A percentile compares a stretch with the other conserved stretches of the same genome.
These are phyloP conservation scores for Hydroisotoma schaefferi DNA, from an alignment of 2,888 invertebrate species.

Conservation along the genomic window DNA sequence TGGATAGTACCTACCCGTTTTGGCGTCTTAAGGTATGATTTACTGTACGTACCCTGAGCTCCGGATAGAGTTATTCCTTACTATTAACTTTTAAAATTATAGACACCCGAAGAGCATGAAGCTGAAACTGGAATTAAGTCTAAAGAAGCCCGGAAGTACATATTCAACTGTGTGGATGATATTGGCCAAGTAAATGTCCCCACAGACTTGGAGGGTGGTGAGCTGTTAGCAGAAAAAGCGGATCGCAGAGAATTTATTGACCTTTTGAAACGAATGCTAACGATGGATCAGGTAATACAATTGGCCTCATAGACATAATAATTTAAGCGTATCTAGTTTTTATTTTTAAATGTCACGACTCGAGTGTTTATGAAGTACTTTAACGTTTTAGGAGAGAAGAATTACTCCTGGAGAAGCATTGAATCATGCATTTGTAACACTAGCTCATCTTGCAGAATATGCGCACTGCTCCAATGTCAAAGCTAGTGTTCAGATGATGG, in stretches of 20 bases:
- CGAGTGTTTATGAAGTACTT: neutral
- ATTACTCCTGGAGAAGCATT: constrained; percentile 94
- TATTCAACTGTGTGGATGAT: constrained; percentile 98
- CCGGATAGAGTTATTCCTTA: too few species aligned
- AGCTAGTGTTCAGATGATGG: constrained; percentile 97
- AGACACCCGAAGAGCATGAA: constrained; percentile 98
- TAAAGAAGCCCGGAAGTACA: constrained; percentile 98
- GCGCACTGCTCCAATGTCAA: constrained; percentile 96
- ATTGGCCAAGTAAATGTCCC: constrained; percentile 95
- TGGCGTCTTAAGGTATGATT: constrained; percentile 62
- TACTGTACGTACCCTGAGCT: too few species aligned
- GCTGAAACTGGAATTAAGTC: constrained; percentile 96
- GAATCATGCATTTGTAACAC: constrained; percentile 89
- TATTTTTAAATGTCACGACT: neutral
- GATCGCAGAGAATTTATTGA: constrained; percentile 97
- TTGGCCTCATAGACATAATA: neutral
- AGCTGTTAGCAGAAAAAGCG: constrained; percentile 92
- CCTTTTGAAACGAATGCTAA: constrained; percentile 94
- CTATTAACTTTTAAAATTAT: constrained; percentile 50
- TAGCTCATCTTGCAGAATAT: constrained; percentile 91
- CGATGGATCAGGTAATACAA: constrained; percentile 82
- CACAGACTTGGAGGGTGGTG: constrained; percentile 95
- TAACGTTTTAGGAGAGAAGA: constrained; percentile 69
- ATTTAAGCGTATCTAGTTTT: neutral
- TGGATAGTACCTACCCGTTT: constrained; percentile 70